A percentile compares a stretch with the other conserved stretches of the same genome.
Conservation (phyloP, 2,113 vertebrate species). For the Mormoops blainvillei region DNA sequence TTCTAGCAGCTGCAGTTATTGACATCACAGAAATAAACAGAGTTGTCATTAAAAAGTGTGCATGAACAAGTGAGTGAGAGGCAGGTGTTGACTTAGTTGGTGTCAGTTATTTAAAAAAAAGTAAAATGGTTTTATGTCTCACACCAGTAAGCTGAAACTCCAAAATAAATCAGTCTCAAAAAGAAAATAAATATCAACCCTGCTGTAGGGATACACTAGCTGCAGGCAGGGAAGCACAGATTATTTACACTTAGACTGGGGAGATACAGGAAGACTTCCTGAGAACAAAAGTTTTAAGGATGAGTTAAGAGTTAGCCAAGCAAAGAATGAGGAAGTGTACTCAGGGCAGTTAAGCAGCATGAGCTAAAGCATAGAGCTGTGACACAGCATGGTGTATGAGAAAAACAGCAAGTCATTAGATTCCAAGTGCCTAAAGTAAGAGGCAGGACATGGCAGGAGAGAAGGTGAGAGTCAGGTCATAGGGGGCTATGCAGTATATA, state of each 20-base stretch:
- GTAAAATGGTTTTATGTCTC: neutral
- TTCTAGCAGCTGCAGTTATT: neutral
- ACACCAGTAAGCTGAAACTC: neutral
- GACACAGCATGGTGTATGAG: constrained; percentile 47
- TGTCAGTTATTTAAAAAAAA: neutral
- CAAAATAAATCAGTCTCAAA: neutral
- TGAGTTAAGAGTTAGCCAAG: constrained; percentile 67
- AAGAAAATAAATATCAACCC: too few species aligned
- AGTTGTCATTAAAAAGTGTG: too few species aligned
- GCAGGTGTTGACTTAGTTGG: neutral
- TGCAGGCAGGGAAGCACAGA: neutral
- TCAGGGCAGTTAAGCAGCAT: constrained; percentile 57
- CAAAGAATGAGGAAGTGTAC: constrained; percentile 39
- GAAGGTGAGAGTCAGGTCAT: constrained; percentile 6
- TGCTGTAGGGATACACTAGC: neutral
- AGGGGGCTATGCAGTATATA: neutral
- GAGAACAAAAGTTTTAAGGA: constrained; percentile 61
- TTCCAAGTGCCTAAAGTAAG: constrained; percentile 22
- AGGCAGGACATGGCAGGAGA: constrained; percentile 16
- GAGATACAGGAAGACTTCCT: neutral
- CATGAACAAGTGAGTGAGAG: neutral
- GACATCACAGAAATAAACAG: neutral
- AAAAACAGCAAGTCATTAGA: constrained; percentile 45
- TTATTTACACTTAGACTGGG: neutral
- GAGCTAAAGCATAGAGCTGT: constrained; percentile 40